Conservation (phyloP, 2,113 vertebrate genomes). For the Phalacrocorax carbo region DNA sequence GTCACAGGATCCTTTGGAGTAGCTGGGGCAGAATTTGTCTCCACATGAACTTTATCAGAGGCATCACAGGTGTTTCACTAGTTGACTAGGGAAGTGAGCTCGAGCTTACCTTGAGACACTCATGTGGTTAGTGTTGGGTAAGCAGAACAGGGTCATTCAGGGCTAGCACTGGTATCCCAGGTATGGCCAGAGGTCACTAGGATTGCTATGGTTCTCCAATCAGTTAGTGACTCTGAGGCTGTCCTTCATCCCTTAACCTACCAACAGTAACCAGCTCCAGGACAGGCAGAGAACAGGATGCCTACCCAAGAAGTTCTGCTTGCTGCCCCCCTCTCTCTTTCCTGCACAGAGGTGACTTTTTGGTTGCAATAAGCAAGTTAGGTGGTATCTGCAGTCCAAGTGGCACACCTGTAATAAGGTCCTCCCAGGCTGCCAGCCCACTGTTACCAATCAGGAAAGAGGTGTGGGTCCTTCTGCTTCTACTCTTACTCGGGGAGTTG, state of each 20-base stretch:
- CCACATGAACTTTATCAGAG: neutral
- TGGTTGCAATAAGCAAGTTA: neutral
- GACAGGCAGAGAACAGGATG: neutral
- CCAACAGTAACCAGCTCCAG: neutral
- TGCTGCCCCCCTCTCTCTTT: neutral
- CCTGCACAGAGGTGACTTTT: neutral
- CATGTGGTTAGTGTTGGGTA: neutral
- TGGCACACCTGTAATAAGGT: neutral
- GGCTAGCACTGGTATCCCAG: neutral
- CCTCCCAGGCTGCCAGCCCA: neutral
- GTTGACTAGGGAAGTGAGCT: neutral
- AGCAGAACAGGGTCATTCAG: neutral
- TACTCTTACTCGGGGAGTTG: neutral
- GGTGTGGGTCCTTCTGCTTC: neutral
- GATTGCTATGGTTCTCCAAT: neutral
- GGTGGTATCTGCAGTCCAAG: neutral
- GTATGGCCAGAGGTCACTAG: neutral
- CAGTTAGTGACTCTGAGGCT: neutral
- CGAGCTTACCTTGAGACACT: neutral
- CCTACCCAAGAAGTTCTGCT: neutral
- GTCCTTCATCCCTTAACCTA: neutral
- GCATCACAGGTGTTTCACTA: fast-evolving
- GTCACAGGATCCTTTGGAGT: neutral
- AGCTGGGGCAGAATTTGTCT: neutral
- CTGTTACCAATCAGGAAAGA: neutral